phyloP scores from a whole-genome alignment of 1,140 invertebrate genomes.

The Charaxes varanes region DNA sequence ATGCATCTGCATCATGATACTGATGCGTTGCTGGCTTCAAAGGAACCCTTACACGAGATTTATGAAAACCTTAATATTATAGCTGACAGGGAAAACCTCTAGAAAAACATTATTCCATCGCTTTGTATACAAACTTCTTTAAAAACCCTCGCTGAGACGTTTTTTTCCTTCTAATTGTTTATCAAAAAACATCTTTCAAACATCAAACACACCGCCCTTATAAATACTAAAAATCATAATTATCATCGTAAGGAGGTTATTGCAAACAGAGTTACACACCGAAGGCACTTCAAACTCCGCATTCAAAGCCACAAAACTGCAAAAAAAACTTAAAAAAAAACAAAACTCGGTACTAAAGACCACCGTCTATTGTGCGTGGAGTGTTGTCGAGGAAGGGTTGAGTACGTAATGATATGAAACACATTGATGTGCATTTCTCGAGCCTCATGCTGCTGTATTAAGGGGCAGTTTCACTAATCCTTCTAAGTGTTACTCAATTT shows the following conservation, averaged over 20 bases:
- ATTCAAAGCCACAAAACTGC: constrained; percentile 12
- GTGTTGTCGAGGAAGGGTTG: constrained; percentile 20
- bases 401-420: constrained; percentile 22
- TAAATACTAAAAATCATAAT: constrained; percentile 10
- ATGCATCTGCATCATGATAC: too few species aligned
- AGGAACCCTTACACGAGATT: too few species aligned
- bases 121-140: too few species aligned
- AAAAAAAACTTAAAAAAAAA: constrained; percentile 4
- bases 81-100: too few species aligned
- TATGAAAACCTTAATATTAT: too few species aligned
- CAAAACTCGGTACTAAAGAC: constrained; percentile 19
- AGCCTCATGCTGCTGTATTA: background rate
- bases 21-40: too few species aligned
- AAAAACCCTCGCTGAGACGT: too few species aligned
- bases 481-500: too few species aligned
- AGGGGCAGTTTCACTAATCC: background rate
- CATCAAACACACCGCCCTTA: too few species aligned
- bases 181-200: too few species aligned
- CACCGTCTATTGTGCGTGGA: constrained; percentile 31
- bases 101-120: too few species aligned
- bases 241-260: constrained; percentile 16
- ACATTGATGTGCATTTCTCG: constrained; percentile 10
- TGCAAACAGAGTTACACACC: constrained; percentile 7
- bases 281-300: constrained; percentile 9
- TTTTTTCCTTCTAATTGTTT: too few species aligned